Base-by-base conservation (phyloP, 1,140 invertebrate genomes). In the Hesperophylax magnus region DNA sequence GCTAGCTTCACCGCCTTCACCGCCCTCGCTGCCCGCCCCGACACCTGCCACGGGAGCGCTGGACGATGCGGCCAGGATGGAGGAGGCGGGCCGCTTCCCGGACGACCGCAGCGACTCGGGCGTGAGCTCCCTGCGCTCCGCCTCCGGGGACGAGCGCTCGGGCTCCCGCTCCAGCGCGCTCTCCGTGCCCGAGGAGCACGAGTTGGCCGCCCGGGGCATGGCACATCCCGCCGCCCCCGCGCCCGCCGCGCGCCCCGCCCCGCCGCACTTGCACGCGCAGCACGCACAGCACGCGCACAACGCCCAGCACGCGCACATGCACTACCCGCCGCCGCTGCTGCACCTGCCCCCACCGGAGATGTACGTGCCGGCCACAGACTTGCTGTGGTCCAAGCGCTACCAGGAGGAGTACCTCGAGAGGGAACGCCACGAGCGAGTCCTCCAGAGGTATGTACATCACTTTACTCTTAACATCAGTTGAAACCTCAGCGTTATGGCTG, bases 111-210 rank as follows among this genome's bases (percentile, higher is more conserved):
- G 91, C 85, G 93, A 93, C 88, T 93, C 92, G 80, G 93, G 92
- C 86, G 92, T 93, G 89, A 93, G 93, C 86, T 92, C 92, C 20
- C 88, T 92, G 84, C 90, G 92, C 54, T 91, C 90, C 58, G 90
- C 88, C 87, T 93, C 93, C 87, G 93, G 94, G 86, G 94, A 95
- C 92, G 94, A 95, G 87, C 91, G 93, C 72, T 93, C 92, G 79
- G 93, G 93, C 81, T 91, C 93, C 82, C 89, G 92, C 72, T 93
- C 92, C 78, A 93, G 92, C 83, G 93, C 93, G 34, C 88, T 93
- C 56, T 93, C 92, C 86, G 90, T 85, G 47, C 85, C 90, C 82
- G 91, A 92, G 86, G 90, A 92, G 77, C 89, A 88, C 20, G 86
- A 86, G 24, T 84, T 84, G 11, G 86, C 86, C 60, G 85, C 85